Conservation (phyloP, 2,113 vertebrate species). For the Rutilus rutilus region DNA sequence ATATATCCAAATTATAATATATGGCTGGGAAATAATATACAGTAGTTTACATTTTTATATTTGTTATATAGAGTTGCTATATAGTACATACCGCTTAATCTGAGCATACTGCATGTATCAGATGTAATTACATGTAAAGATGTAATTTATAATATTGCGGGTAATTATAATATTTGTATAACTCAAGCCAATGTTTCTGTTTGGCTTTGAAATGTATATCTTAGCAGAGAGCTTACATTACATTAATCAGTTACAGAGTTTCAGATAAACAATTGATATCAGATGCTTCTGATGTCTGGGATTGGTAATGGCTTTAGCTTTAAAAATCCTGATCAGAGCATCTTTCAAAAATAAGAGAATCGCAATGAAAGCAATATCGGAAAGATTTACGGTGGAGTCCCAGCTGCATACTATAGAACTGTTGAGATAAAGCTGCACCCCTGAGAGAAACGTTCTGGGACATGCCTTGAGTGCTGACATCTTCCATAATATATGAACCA, state of each 20-base stretch:
- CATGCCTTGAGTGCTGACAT: constrained; percentile 31
- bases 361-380: background rate
- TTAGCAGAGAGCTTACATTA: background rate
- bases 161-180: too few species aligned
- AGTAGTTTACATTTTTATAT: background rate
- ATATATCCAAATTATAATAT: background rate
- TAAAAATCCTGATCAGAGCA: background rate
- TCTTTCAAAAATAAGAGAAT: background rate
- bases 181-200: too few species aligned
- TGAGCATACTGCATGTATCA: too few species aligned
- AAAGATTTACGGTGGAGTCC: constrained; percentile 1
- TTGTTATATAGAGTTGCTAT: too few species aligned
- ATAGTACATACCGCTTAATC: too few species aligned
- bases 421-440: constrained; percentile 6
- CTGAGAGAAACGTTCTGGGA: constrained; percentile 25
- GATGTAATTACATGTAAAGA: too few species aligned
- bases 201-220: background rate
- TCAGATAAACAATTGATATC: background rate
- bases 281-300: background rate
- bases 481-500: constrained; percentile 53
- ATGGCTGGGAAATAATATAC: background rate
- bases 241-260: background rate
- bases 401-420: background rate
- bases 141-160: too few species aligned
- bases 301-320: background rate